Conservation (phyloP, 2,797 vertebrate species). For the Artibeus jamaicensis region DNA sequence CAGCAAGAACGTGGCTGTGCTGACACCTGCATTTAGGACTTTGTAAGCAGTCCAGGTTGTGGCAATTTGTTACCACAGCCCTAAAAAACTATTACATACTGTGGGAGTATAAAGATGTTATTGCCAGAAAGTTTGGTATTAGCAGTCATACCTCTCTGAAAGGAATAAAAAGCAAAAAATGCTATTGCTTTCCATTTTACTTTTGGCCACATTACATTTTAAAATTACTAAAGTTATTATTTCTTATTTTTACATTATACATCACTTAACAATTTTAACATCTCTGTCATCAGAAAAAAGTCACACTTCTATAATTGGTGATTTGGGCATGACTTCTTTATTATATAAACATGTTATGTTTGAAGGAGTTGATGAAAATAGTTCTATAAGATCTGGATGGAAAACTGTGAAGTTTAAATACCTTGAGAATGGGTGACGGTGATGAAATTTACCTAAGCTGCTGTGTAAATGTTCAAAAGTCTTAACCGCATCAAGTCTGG, state of each 20-base stretch:
- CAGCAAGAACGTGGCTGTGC: background rate
- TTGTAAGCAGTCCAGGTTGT: background rate
- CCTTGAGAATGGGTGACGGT: constrained; percentile 60
- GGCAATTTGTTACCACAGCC: background rate
- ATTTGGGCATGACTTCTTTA: constrained; percentile 62
- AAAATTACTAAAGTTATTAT: background rate
- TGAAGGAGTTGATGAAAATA: constrained; percentile 60
- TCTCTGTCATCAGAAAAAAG: background rate
- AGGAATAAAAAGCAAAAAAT: background rate
- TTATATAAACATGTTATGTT: constrained; percentile 42
- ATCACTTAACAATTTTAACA: background rate
- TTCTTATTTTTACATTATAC: background rate
- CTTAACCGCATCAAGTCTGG: constrained; percentile 66
- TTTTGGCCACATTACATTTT: background rate
- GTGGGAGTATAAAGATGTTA: background rate
- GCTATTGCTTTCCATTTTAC: background rate
- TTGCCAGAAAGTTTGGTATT: background rate
- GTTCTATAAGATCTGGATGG: constrained; percentile 20
- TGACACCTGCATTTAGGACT: background rate
- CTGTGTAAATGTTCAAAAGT: constrained; percentile 82
- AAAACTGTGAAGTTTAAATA: constrained; percentile 74
- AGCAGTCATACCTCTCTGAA: background rate
- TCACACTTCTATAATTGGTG: background rate
- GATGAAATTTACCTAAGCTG: constrained; percentile 82
- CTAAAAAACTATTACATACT: background rate